phyloP scores from a whole-genome alignment of 2,113 vertebrate genomes.

The Rhizomys pruinosus region DNA sequence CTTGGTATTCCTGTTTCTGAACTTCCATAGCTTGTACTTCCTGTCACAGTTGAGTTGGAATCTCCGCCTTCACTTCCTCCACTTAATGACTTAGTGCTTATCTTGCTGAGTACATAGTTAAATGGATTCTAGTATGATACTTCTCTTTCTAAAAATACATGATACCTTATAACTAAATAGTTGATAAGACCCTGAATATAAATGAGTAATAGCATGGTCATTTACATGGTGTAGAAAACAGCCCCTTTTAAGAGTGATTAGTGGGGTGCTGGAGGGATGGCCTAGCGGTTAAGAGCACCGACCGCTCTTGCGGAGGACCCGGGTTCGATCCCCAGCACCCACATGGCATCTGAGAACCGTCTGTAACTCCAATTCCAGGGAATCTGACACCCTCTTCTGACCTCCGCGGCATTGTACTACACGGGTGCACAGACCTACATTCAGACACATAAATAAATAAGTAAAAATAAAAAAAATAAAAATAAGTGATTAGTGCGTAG shows the following conservation, averaged over 20 bases:
- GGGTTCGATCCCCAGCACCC: no score
- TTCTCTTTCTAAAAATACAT: constrained; percentile 3
- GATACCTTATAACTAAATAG: constrained; percentile 25
- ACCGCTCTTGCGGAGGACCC: no score
- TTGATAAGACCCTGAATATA: constrained; percentile 10
- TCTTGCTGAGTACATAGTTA: constrained; percentile 57
- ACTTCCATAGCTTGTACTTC: constrained; percentile 68
- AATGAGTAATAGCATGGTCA: not conserved
- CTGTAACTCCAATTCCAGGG: no score
- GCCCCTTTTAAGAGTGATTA: constrained; percentile 41
- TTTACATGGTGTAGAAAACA: constrained; percentile 39
- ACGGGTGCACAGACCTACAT: no score
- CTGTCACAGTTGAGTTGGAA: constrained; percentile 62
- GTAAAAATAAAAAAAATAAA: no score
- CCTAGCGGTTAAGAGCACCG: no score
- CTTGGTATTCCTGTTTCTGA: constrained; percentile 74
- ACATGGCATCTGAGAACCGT: no score
- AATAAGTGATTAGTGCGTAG: constrained; percentile 27
- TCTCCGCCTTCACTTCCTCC: constrained; percentile 63
- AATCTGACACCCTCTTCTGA: no score
- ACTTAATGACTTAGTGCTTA: constrained; percentile 51
- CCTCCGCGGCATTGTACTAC: no score
- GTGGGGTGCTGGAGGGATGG: no score
- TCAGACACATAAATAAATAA: no score
- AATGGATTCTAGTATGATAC: constrained; percentile 19